phyloP scores from a whole-genome alignment of 2,797 vertebrate species.

The Epinephelus coioides region DNA sequence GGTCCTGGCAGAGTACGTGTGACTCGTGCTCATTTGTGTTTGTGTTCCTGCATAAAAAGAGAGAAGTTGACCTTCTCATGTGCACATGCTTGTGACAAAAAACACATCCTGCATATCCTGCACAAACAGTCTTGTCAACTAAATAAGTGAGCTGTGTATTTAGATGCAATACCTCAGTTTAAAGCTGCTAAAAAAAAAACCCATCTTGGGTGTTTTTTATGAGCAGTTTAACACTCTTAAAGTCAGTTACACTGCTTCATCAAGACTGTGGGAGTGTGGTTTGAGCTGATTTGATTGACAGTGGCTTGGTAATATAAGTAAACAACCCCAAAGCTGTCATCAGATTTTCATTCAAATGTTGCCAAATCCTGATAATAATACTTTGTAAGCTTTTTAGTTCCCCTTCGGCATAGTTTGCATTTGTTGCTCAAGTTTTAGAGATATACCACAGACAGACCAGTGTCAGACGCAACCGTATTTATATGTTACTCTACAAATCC shows the following conservation, averaged over 20 bases:
- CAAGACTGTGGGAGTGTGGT: not conserved
- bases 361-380: not conserved
- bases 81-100: slow-evolving; percentile 19
- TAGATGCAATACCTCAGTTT: not conserved
- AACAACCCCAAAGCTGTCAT: not conserved
- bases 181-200: not conserved
- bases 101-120: slow-evolving; percentile 13
- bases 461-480: slow-evolving; percentile 17
- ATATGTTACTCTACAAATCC: slow-evolving; percentile 24
- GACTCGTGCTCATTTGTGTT: slow-evolving; percentile 2
- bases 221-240: not conserved
- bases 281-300: not conserved
- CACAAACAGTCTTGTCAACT: slow-evolving; percentile 20
- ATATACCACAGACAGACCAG: not conserved
- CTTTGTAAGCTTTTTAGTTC: not conserved
- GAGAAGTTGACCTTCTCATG: slow-evolving; percentile 35
- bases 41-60: not conserved
- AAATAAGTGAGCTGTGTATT: not conserved
- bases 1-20: slow-evolving; percentile 4
- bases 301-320: not conserved
- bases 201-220: not conserved
- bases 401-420: not conserved
- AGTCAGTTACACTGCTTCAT: not conserved
- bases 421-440: not conserved
- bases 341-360: not conserved